Evolutionary conservation across 2,888 invertebrate species (phyloP).

Genomic region (Folsomia candida): DNA sequence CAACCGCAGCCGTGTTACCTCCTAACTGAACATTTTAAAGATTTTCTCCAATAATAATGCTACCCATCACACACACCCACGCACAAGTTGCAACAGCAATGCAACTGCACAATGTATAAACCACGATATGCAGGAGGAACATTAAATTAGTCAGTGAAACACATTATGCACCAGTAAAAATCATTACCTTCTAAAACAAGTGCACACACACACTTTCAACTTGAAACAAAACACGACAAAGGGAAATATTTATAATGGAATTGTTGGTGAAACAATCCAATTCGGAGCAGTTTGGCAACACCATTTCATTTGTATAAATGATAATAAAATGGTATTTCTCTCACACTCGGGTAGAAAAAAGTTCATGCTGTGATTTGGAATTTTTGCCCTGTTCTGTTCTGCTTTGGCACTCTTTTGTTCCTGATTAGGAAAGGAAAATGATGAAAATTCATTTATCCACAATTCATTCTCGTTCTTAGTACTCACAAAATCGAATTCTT

Average conservation of each 20-base stretch:
- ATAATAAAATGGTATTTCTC: no score
- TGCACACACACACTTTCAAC: background rate
- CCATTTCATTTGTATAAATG: no score
- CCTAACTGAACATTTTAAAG: background rate
- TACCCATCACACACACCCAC: background rate
- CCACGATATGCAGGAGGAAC: background rate
- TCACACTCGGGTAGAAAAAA: background rate
- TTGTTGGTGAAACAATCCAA: no score
- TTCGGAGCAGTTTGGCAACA: no score
- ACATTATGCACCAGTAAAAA: background rate
- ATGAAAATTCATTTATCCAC: background rate
- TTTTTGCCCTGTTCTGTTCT: background rate
- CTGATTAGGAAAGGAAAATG: background rate
- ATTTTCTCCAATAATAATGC: background rate
- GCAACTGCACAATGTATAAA: background rate
- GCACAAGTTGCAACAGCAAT: background rate
- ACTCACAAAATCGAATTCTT: conserved; percentile 8
- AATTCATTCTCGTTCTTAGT: conserved; percentile 3
- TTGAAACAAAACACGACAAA: background rate
- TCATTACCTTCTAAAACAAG: background rate
- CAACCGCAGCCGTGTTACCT: background rate
- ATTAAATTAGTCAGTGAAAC: background rate
- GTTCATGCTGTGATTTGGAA: background rate
- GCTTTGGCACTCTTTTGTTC: background rate
- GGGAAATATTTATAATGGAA: no score